Evolutionary conservation across 2,888 invertebrate species (phyloP).

Genomic region (Pseudanteris insignis): DNA sequence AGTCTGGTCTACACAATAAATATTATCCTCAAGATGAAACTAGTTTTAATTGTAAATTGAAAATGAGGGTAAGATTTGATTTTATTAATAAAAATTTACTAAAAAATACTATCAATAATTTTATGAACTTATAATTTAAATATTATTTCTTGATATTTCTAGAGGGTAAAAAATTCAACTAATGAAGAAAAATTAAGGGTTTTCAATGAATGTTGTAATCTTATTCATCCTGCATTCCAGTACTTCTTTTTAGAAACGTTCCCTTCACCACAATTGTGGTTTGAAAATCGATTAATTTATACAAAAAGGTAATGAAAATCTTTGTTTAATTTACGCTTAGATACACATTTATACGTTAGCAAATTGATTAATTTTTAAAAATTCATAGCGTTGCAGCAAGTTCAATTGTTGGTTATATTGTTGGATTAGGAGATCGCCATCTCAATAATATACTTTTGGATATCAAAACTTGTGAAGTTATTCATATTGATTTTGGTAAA

Average conservation of each 20-base stretch:
- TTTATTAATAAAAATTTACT: too few relatives aligned
- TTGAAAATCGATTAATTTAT: slow-evolving; percentile 83
- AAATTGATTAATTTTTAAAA: too few relatives aligned
- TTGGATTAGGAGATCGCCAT: slow-evolving; percentile 97
- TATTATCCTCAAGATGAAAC: slow-evolving; percentile 68
- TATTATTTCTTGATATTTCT: too few relatives aligned
- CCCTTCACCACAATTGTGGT: slow-evolving; percentile 83
- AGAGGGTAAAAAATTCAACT: slow-evolving; percentile 37
- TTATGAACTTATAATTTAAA: too few relatives aligned
- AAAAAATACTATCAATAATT: too few relatives aligned
- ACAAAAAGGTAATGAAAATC: slow-evolving; percentile 75
- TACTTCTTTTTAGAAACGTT: slow-evolving; percentile 91
- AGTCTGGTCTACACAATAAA: slow-evolving; percentile 74
- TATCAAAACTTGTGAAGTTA: slow-evolving; percentile 92
- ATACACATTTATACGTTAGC: too few relatives aligned
- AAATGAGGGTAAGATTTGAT: slow-evolving; percentile 56
- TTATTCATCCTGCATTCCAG: slow-evolving; percentile 85
- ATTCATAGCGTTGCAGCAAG: slow-evolving; percentile 81
- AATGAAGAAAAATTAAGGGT: slow-evolving; percentile 69
- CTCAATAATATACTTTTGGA: slow-evolving; percentile 98
- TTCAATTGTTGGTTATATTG: slow-evolving; percentile 97
- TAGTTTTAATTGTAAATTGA: slow-evolving; percentile 59
- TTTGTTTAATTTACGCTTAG: too few relatives aligned
- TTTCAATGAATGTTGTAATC: slow-evolving; percentile 72
- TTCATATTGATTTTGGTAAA: slow-evolving; percentile 88